These are phyloP conservation scores for Oscheius sp. DNA, from an alignment of 2,888 invertebrate genomes.

Conservation along the genomic window DNA sequence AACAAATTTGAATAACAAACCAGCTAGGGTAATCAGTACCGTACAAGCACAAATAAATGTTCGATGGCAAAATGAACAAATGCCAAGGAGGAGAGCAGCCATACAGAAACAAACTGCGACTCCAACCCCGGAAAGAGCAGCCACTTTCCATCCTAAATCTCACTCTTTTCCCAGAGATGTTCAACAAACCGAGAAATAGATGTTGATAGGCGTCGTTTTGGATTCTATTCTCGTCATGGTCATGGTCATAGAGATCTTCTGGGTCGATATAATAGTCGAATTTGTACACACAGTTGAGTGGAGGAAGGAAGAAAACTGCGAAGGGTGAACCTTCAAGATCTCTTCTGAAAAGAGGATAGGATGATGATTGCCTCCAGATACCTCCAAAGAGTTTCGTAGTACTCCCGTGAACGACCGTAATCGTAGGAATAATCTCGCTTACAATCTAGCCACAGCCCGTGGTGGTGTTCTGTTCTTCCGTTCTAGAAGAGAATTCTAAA, in stretches of 20 bases:
- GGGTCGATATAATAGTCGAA: slow-evolving; percentile 69
- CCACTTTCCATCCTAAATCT: slow-evolving; percentile 66
- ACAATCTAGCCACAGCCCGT: slow-evolving; percentile 69
- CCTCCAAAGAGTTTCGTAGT: slow-evolving; percentile 66
- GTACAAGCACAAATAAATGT: slow-evolving; percentile 55
- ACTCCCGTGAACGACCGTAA: slow-evolving; percentile 66
- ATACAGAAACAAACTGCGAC: slow-evolving; percentile 56
- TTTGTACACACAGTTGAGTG: slow-evolving; percentile 67
- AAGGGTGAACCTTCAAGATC: slow-evolving; percentile 68
- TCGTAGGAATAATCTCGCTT: slow-evolving; percentile 69
- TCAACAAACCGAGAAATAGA: slow-evolving; percentile 61
- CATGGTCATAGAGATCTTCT: slow-evolving; percentile 69
- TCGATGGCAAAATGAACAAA: slow-evolving; percentile 57
- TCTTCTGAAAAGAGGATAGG: slow-evolving; percentile 51
- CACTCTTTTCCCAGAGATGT: not conserved
- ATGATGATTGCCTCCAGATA: slow-evolving; percentile 13
- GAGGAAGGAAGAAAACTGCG: slow-evolving; percentile 64
- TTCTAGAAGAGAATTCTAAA: slow-evolving; percentile 45
- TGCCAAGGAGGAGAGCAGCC: slow-evolving; percentile 45
- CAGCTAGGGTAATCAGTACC: slow-evolving; percentile 61
- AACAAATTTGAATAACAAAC: slow-evolving; percentile 31
- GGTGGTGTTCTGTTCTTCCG: slow-evolving; percentile 69
- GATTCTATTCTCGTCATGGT: slow-evolving; percentile 69
- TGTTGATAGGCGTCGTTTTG: slow-evolving; percentile 69
- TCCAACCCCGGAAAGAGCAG: slow-evolving; percentile 60